phyloP scores from a whole-genome alignment of 2,113 vertebrate species.

The Ophthalmotilapia sp. region DNA sequence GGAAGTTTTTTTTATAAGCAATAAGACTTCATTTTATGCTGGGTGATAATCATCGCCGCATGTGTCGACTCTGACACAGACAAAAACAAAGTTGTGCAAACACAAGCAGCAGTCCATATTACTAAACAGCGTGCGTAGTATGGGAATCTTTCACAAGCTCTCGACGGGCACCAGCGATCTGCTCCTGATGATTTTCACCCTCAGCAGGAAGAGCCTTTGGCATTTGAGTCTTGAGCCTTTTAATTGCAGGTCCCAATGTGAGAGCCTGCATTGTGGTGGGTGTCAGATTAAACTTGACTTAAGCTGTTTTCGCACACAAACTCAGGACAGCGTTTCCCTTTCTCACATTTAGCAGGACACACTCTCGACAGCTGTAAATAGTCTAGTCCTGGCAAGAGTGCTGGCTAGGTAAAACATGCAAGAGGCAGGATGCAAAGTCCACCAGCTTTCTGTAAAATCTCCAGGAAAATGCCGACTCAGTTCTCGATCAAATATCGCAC shows the following conservation, averaged over 20 bases:
- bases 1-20: neutral
- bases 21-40: neutral
- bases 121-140: neutral
- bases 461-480: accelerated
- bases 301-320: neutral
- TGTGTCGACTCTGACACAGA: neutral
- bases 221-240: neutral
- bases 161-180: neutral
- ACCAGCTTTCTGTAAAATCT: neutral
- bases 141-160: slow-evolving; percentile 24
- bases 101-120: neutral
- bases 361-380: neutral
- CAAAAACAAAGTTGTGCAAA: neutral
- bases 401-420: neutral
- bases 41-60: neutral
- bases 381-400: neutral
- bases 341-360: neutral
- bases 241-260: neutral
- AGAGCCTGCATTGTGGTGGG: neutral
- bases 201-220: neutral
- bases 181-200: slow-evolving; percentile 12
- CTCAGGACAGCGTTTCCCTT: neutral
- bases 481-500: accelerated
- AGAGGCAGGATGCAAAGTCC: neutral
- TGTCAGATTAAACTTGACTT: neutral